Conservation (phyloP, 1,140 invertebrate genomes). For the Caenorhabditis brenneri region DNA sequence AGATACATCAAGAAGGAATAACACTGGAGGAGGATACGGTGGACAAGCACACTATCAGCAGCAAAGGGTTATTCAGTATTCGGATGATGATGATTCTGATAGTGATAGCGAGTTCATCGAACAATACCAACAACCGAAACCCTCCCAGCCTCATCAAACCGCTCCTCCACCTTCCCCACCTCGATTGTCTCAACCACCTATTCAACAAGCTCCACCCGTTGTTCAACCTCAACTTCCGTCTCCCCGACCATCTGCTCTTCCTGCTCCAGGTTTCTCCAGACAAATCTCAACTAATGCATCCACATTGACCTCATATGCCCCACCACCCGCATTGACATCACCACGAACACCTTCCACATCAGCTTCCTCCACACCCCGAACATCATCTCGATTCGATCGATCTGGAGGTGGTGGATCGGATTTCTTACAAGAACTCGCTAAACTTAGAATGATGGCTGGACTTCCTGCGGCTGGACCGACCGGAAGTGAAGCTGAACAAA, state of each 20-base stretch:
- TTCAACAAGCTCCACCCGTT: too few species aligned
- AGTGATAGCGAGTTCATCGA: slow-evolving; percentile 28
- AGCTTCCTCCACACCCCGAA: neutral
- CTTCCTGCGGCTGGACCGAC: slow-evolving; percentile 5
- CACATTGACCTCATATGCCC: neutral
- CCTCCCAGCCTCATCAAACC: neutral
- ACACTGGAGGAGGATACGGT: slow-evolving; percentile 5
- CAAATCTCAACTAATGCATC: neutral
- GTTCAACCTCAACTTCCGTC: neutral
- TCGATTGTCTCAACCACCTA: neutral
- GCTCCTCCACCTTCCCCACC: neutral
- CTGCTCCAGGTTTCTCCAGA: slow-evolving; percentile 5
- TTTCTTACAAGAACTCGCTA: slow-evolving; percentile 19
- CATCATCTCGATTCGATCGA: slow-evolving; percentile 19
- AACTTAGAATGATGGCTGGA: slow-evolving; percentile 23
- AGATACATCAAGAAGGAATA: slow-evolving; percentile 8
- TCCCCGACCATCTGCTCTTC: slow-evolving; percentile 10
- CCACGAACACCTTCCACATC: slow-evolving; percentile 12
- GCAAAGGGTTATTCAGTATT: slow-evolving; percentile 11
- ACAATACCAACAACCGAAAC: neutral
- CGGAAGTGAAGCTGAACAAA: neutral
- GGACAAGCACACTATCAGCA: slow-evolving; percentile 3
- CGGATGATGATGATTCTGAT: slow-evolving; percentile 26
- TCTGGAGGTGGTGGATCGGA: neutral
- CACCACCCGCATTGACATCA: neutral